Conservation (phyloP, 2,888 invertebrate genomes). For the Molanna angustata region DNA sequence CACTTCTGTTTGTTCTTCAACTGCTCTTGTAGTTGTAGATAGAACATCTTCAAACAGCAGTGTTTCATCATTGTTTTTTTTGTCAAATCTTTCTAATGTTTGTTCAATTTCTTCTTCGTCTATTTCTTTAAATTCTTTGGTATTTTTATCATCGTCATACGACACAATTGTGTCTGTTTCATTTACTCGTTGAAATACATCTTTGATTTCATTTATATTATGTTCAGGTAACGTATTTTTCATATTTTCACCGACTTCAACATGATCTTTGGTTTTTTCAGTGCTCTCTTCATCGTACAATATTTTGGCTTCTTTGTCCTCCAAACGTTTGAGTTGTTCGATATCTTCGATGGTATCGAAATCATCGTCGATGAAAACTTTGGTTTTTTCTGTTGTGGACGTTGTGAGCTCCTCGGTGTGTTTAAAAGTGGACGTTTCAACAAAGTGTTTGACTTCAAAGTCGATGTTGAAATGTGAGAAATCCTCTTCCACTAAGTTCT, state of each 20-base stretch:
- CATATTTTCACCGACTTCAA: neutral
- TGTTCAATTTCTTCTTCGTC: neutral
- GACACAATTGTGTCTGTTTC: neutral
- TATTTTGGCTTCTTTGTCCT: conserved; percentile 5
- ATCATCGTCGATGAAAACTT: conserved; percentile 7
- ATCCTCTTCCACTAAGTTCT: conserved; percentile 12
- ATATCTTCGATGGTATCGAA: conserved; percentile 19
- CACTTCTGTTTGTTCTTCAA: neutral
- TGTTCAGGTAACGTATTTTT: neutral
- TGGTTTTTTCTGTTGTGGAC: neutral
- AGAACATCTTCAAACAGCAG: too few species aligned
- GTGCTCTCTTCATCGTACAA: neutral
- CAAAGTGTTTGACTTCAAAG: conserved; percentile 11
- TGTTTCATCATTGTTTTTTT: neutral
- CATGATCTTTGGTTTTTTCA: neutral
- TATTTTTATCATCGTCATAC: too few species aligned
- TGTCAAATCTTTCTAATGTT: neutral
- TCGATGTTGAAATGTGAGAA: conserved; percentile 16
- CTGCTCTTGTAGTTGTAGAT: too few species aligned
- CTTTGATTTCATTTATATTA: too few species aligned
- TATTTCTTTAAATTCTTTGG: too few species aligned
- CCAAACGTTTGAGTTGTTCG: conserved; percentile 8
- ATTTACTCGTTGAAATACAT: too few species aligned
- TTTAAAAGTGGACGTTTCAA: neutral
- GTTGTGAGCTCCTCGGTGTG: neutral